Evolutionary conservation across 2,888 invertebrate species (phyloP).

Genomic region (Xylocampa areola): DNA sequence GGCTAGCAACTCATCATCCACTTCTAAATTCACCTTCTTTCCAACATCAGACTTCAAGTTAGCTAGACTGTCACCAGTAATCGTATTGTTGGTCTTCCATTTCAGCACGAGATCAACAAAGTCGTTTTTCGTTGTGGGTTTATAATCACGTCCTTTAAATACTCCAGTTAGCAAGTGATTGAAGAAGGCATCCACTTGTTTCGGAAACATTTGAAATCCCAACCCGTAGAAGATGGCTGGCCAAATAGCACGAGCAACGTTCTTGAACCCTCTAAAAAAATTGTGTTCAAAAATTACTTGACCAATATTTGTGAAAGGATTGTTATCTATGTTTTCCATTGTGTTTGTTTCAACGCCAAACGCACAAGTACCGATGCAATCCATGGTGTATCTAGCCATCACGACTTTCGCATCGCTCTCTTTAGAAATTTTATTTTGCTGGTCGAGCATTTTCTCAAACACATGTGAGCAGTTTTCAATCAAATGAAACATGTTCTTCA

Average conservation of each 20-base stretch:
- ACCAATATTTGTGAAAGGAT: slow-evolving; percentile 68
- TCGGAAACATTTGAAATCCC: slow-evolving; percentile 64
- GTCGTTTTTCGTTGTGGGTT: slow-evolving; percentile 68
- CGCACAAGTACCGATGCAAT: slow-evolving; percentile 71
- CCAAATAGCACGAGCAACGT: slow-evolving; percentile 66
- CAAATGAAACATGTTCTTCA: slow-evolving; percentile 79
- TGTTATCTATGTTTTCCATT: slow-evolving; percentile 61
- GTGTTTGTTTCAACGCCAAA: slow-evolving; percentile 76
- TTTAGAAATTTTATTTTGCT: slow-evolving; percentile 48
- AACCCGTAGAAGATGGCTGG: slow-evolving; percentile 72
- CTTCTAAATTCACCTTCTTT: slow-evolving; percentile 62
- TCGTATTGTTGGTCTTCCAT: slow-evolving; percentile 63
- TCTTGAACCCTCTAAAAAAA: slow-evolving; percentile 63
- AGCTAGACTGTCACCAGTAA: slow-evolving; percentile 69
- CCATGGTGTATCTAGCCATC: slow-evolving; percentile 73
- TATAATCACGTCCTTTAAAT: slow-evolving; percentile 65
- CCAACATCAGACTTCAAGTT: slow-evolving; percentile 61
- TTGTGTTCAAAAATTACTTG: slow-evolving; percentile 64
- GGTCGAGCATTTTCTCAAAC: slow-evolving; percentile 68
- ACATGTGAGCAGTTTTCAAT: slow-evolving; percentile 66
- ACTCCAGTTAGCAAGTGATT: slow-evolving; percentile 60
- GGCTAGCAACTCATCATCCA: slow-evolving; percentile 81
- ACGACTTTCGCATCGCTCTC: slow-evolving; percentile 63
- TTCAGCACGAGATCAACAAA: slow-evolving; percentile 74
- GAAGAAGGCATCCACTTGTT: slow-evolving; percentile 65